Base-by-base conservation (phyloP, 2,888 invertebrate genomes). In the Girardia tigrina region DNA sequence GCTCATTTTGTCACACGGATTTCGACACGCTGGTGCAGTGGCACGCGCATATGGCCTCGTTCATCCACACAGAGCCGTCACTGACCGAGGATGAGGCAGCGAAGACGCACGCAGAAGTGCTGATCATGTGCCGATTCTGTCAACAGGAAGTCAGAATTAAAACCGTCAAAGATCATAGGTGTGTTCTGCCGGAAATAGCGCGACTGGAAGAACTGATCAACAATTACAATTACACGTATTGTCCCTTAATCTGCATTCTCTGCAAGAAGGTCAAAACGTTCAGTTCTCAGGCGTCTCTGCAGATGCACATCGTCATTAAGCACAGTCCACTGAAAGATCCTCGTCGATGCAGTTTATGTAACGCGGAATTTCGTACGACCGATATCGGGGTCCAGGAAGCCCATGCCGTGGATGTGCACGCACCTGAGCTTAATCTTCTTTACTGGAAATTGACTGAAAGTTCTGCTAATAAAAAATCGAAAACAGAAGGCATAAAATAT, bases 331-430 rank as follows among this genome's bases (percentile, higher is more conserved):
- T 56, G n/a, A 56, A 56, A 56, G 20, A 56, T 56, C 56, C 56
- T 12, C n/a, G n/a, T 6, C 4, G 56, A 56, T 56, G 56, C 56
- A 56, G 56, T 56, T 16, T 56, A 16, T 56, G 56, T 56, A 56
- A n/a, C n/a, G 4, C 56, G n/a, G 20, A 56, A 56, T 56, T 56
- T 16, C 4, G n/a, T 20, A 12, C 56, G 23, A 2, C 56, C 56
- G 56, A 56, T 56, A 23, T 56, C n/a, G 23, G n/a, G n/a, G 56
- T 56, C n/a, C 56, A 56, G n/a, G 56, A 56, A 56, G 56, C n/a
- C n/a, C 56, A 56, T 56, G 56, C 56, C 2, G 56, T 56, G n/a
- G 56, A 56, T 56, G 56, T 12, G n/a, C 56, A 56, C 23, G 56
- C 20, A 8, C 56, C 56, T 12, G 56, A 56, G 23, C 56, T 56